Evolutionary conservation across 2,888 invertebrate species (phyloP).

Genomic region (Phyllotreta cruciferae): DNA sequence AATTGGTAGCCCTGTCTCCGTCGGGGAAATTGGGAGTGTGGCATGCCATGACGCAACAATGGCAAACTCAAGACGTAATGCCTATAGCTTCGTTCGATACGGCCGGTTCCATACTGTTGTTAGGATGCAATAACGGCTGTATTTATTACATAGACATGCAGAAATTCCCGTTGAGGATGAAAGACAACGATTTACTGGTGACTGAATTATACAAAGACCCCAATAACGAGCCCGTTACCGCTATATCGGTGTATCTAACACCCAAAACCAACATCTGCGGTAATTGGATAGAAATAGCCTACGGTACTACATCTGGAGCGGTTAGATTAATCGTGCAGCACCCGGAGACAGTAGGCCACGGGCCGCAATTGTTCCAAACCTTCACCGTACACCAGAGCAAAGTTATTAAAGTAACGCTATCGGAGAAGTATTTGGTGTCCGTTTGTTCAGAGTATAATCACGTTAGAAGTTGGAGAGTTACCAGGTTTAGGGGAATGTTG

Average conservation of each 20-base stretch:
- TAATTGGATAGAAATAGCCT: conserved; percentile 99
- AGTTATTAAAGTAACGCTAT: conserved; percentile 92
- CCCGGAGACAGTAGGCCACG: conserved; percentile 98
- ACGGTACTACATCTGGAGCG: conserved; percentile 94
- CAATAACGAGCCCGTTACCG: conserved; percentile 93
- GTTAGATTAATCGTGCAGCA: conserved; percentile 98
- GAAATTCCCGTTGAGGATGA: conserved; percentile 98
- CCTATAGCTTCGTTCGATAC: conserved; percentile 96
- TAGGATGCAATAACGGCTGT: conserved; percentile 96
- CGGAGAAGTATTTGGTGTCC: conserved; percentile 93
- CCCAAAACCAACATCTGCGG: conserved; percentile 98
- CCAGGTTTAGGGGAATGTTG: conserved; percentile 97
- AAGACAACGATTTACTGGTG: conserved; percentile 96
- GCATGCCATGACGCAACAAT: conserved; percentile 99
- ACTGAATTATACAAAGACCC: conserved; percentile 96
- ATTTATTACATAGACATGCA: conserved; percentile 99
- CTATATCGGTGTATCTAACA: conserved; percentile 97
- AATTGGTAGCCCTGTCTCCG: conserved; percentile 93
- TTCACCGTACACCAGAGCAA: conserved; percentile 97
- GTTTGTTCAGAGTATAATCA: conserved; percentile 98
- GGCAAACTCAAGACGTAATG: conserved; percentile 97
- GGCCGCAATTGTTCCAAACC: conserved; percentile 97
- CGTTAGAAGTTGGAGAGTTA: conserved; percentile 96
- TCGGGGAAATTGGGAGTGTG: conserved; percentile 97
- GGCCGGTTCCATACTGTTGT: conserved; percentile 91